phyloP scores from a whole-genome alignment of 1,140 invertebrate genomes.

The Brachionus sp. region DNA sequence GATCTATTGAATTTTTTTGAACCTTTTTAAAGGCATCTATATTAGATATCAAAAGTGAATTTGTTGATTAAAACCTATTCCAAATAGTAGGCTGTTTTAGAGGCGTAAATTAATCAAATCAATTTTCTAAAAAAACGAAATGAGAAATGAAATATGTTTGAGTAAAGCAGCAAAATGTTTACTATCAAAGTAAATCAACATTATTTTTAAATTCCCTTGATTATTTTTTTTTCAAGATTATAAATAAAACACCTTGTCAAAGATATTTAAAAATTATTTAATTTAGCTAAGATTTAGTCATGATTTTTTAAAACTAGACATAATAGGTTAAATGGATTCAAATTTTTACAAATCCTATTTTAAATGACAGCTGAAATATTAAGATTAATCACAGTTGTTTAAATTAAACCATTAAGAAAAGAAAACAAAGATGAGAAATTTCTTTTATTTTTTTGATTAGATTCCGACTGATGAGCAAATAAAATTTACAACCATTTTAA shows the following conservation, averaged over 20 bases:
- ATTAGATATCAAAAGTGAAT: too few relatives aligned
- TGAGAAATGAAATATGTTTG: neutral
- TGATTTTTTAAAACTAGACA: neutral
- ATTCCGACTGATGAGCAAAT: constrained; percentile 28
- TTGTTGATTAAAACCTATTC: too few relatives aligned
- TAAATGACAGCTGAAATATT: neutral
- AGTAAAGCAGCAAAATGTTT: neutral
- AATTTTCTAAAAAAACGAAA: too few relatives aligned
- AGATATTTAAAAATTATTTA: neutral
- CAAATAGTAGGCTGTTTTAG: neutral
- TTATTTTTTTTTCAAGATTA: neutral
- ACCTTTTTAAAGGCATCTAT: too few relatives aligned
- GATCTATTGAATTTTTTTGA: too few relatives aligned
- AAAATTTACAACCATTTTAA: neutral
- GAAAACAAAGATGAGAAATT: neutral
- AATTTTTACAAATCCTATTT: neutral
- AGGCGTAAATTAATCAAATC: neutral
- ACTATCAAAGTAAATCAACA: neutral
- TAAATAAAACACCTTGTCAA: neutral
- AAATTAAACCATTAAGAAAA: neutral
- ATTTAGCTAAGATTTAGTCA: neutral
- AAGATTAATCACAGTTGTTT: neutral
- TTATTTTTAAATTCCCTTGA: neutral
- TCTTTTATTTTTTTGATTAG: neutral
- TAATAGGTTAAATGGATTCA: neutral